Base-by-base conservation (phyloP, 2,113 vertebrate genomes). In the Cynocephalus volans region DNA sequence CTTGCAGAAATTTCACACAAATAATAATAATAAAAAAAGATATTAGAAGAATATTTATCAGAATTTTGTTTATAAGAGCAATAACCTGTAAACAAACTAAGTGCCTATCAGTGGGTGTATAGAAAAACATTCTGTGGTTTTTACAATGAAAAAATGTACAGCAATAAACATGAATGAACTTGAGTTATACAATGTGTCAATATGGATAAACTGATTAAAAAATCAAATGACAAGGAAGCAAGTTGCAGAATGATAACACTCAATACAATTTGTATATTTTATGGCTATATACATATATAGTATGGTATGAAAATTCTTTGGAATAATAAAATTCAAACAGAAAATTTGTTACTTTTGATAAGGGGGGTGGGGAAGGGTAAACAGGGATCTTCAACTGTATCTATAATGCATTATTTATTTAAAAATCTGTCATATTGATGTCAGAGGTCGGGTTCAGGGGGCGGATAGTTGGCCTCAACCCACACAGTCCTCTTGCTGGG, bases 321-420 rank as follows among this genome's bases (percentile, higher is more conserved):
- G 3, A 96, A 86, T 70, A 72, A 79, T 58, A 80, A 72, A 85
- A 62, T 36, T 90, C 8, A 89, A 64, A 96, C 14, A 36, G 33
- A 77, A 76, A 83, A 67, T 33, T 19, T 65, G 8, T 21, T 85
- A 72, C 10, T 64, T 89, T 83, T 56, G 41, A 80, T 48, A 93
- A 64, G 18, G 24, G 24, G 9, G 7, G 8, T 85, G 18, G 45
- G 21, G 36, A 64, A 93, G 9, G 23, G 7, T 80, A 56, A 62
- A 85, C 7, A 90, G 3, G 19, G 12, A 36, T 50, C 41, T 84
- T 89, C 21, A 11, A 69, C 41, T 90, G 10, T 62, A 56, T 65
- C 12, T 93, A 4, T 56, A 54, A 79, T 76, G 19, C 45, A 65
- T 83, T 62, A 84, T 24, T 41, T 41, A 3, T 41, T 41, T 81